Conservation (phyloP, 2,797 vertebrate genomes). For the Bryconaethiops microstoma region DNA sequence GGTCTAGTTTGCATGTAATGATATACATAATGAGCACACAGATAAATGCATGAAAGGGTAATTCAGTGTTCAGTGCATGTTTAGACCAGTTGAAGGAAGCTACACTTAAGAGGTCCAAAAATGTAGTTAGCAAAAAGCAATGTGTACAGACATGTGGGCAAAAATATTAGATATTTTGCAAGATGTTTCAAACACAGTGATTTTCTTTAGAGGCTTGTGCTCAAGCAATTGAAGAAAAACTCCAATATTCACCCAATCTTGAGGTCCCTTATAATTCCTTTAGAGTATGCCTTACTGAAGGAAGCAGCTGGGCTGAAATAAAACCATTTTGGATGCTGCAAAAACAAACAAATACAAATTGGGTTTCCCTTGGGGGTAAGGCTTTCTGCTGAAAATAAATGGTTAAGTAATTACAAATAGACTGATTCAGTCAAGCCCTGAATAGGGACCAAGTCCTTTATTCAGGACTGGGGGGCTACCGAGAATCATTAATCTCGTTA, state of each 20-base stretch:
- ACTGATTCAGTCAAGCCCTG: not conserved
- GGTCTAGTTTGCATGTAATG: too few species aligned
- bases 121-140: not conserved
- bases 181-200: not conserved
- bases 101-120: too few species aligned
- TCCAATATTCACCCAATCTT: not conserved
- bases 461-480: not conserved
- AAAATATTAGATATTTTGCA: not conserved
- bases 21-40: too few species aligned
- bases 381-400: not conserved
- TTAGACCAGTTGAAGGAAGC: not conserved
- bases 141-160: not conserved
- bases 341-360: not conserved
- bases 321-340: not conserved
- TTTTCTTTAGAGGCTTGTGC: not conserved
- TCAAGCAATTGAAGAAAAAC: not conserved
- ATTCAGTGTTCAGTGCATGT: too few species aligned
- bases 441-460: not conserved
- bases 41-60: too few species aligned
- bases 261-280: not conserved
- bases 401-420: constrained; percentile 18
- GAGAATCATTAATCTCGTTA: constrained; percentile 7
- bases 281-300: not conserved
- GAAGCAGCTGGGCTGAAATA: not conserved
- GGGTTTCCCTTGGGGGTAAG: not conserved